Base-by-base conservation (phyloP, 2,113 vertebrate genomes). In the Zosterops borbonicus region DNA sequence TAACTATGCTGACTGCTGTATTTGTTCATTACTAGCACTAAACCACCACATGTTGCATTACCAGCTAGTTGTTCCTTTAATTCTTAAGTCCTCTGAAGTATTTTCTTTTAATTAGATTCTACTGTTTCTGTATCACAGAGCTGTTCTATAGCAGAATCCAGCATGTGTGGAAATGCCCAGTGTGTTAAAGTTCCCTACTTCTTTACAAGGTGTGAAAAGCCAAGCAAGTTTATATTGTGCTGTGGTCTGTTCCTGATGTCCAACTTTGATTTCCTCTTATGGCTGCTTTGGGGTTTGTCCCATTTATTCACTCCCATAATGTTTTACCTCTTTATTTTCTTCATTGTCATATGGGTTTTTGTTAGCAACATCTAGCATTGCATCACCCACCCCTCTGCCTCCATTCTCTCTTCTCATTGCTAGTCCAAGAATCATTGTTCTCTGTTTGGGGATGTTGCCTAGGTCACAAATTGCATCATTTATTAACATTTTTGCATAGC, bases 381-480 rank as follows among this genome's bases (percentile, higher is more conserved):
- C 22, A 74, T 70, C 78, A 70, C 47, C 35, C 31, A 71, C 47
- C 42, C 25, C 11, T 68, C 50, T 15, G 5, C 74, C 27, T 88
- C 53, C 52, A 7, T 90, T 94, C 28, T 92, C 56, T 29, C 14
- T 69, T n/a, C 74, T n/a, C 50, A 19, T 6, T 68, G 55, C 56
- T 41, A 25, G 31, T 70, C 64, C 28, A 59, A 37, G 88, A 92
- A 64, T 64, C 63, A 68, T 94, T 95, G 56, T 70, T 90, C 65
- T 89, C 41, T 93, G 31, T 58, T 83, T 67, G 64, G 44, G 49
- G 53, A 16, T 82, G 91, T 92, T 94, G 83, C 89, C 87, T 91
- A 71, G 83, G 88, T 94, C 85, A 87, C 80, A 82, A 82, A 93
- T 92, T 22, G 52, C 88, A 84, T 90, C 3, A 64, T 90, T 92